Conservation (phyloP, 2,888 invertebrate species). For the Dasysyrphus albostriatus region DNA sequence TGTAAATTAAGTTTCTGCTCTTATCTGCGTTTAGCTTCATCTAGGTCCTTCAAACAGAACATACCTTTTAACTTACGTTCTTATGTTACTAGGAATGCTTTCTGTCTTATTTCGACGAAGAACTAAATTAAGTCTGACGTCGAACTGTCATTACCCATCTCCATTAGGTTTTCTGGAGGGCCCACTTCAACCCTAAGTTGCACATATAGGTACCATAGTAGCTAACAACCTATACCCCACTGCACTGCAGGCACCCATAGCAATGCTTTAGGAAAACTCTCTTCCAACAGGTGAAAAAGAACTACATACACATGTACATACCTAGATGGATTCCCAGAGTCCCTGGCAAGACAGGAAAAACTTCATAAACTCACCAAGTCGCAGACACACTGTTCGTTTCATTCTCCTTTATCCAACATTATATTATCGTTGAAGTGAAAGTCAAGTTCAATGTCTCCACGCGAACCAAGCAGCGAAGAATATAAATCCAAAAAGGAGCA, state of each 20-base stretch:
- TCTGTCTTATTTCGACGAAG: slow-evolving; percentile 23
- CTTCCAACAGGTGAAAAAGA: slow-evolving; percentile 43
- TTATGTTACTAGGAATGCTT: not conserved
- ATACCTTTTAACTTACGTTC: slow-evolving; percentile 26
- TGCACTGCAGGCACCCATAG: slow-evolving; percentile 32
- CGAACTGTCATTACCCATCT: slow-evolving; percentile 61
- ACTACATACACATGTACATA: too few relatives aligned
- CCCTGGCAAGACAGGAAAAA: not conserved
- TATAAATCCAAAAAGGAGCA: slow-evolving; percentile 17
- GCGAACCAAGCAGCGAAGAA: slow-evolving; percentile 28
- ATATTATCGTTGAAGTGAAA: slow-evolving; percentile 67
- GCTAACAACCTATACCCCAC: not conserved
- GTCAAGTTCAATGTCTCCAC: slow-evolving; percentile 74
- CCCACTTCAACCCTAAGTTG: slow-evolving; percentile 46
- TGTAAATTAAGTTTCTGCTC: not conserved
- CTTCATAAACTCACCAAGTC: slow-evolving; percentile 30
- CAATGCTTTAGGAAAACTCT: slow-evolving; percentile 9
- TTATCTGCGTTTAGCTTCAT: not conserved
- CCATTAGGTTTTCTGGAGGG: slow-evolving; percentile 41
- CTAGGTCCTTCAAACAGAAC: slow-evolving; percentile 4
- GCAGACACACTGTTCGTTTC: not conserved
- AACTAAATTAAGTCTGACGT: slow-evolving; percentile 54
- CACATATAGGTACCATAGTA: slow-evolving; percentile 3
- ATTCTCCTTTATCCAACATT: slow-evolving; percentile 6
- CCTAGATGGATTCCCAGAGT: not conserved